A percentile compares a stretch with the other conserved stretches of the same genome.
These are phyloP conservation scores for Nasalis larvatus DNA, from an alignment of 2,113 vertebrate genomes.

Conservation along the genomic window DNA sequence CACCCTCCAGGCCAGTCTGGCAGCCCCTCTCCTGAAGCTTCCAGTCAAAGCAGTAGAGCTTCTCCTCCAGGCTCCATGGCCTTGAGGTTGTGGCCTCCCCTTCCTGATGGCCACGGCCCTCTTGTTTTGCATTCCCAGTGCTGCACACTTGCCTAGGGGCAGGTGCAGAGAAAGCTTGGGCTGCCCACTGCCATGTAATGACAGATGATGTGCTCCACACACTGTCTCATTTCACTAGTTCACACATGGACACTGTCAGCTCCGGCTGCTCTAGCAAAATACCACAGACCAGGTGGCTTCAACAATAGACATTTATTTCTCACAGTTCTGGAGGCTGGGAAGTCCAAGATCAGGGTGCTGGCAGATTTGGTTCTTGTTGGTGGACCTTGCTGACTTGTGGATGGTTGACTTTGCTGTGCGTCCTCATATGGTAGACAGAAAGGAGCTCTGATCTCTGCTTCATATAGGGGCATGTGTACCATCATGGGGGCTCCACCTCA, in stretches of 20 bases:
- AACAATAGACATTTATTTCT: background rate
- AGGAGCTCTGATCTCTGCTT: background rate
- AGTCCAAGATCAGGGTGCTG: background rate
- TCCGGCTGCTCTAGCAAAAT: background rate
- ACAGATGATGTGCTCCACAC: background rate
- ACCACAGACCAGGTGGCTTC: background rate
- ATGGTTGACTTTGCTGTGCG: background rate
- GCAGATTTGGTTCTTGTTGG: background rate
- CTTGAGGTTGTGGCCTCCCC: background rate
- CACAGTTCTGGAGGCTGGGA: background rate
- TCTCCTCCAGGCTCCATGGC: background rate
- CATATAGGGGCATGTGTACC: background rate
- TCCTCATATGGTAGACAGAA: background rate
- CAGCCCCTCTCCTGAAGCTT: background rate
- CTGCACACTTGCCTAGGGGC: background rate
- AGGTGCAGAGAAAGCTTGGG: background rate
- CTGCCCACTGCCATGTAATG: background rate
- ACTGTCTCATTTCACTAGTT: background rate
- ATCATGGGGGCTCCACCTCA: background rate
- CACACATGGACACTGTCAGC: background rate
- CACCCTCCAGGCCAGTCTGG: background rate
- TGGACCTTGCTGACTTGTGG: background rate
- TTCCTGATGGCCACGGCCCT: accelerated
- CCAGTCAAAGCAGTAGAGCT: background rate
- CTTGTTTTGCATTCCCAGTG: background rate